Evolutionary conservation across 1,140 invertebrate genomes (phyloP).

Genomic region (Sycophila sp.): DNA sequence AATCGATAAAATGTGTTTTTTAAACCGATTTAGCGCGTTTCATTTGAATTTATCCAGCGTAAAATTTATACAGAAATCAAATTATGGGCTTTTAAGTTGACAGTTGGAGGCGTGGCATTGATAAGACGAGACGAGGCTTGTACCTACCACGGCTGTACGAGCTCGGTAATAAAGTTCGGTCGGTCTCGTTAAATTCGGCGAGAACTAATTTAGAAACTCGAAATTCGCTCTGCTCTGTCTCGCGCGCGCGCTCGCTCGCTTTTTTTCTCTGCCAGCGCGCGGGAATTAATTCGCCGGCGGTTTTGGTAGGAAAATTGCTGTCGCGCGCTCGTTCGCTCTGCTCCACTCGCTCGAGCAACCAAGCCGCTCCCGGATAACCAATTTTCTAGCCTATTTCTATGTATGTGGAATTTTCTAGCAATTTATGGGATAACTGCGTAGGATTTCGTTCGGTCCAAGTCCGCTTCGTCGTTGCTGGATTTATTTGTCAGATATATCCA

Average conservation of each 20-base stretch:
- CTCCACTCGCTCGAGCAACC: neutral
- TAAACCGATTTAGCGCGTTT: neutral
- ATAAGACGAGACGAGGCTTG: neutral
- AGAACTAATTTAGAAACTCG: slow-evolving; percentile 35
- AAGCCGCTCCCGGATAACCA: neutral
- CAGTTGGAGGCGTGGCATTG: no score
- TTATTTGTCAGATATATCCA: no score
- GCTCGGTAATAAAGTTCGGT: slow-evolving; percentile 5
- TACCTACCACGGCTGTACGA: neutral
- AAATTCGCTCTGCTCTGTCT: neutral
- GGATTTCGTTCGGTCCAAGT: no score
- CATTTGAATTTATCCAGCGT: neutral
- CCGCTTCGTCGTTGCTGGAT: no score
- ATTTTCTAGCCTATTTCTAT: neutral
- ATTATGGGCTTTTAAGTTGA: no score
- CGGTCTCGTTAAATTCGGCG: neutral
- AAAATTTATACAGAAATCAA: neutral
- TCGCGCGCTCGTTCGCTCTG: neutral
- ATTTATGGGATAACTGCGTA: no score
- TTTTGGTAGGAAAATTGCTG: slow-evolving; percentile 11
- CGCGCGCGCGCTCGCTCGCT: neutral
- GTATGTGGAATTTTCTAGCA: no score
- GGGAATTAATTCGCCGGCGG: slow-evolving; percentile 20
- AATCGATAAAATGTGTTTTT: no score
- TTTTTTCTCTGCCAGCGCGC: neutral